phyloP scores from a whole-genome alignment of 2,888 invertebrate genomes.

The Augiades crinisus region DNA sequence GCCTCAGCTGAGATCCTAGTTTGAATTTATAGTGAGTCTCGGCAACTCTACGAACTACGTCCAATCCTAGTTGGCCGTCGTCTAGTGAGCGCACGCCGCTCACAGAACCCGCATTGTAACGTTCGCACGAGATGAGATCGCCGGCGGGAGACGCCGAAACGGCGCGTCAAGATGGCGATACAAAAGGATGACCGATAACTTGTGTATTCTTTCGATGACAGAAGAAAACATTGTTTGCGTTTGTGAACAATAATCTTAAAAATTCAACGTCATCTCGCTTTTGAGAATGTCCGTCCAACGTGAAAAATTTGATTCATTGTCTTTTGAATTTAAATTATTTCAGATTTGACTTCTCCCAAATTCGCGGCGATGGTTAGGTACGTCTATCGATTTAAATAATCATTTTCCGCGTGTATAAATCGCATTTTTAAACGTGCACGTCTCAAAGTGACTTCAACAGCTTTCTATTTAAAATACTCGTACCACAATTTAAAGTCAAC shows the following conservation, averaged over 20 bases:
- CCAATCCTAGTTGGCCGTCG: slow-evolving; percentile 54
- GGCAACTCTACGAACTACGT: slow-evolving; percentile 49
- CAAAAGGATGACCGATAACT: slow-evolving; percentile 79
- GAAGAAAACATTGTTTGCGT: slow-evolving; percentile 71
- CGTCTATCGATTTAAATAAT: neutral
- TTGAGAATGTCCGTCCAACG: slow-evolving; percentile 42
- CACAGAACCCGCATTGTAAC: slow-evolving; percentile 56
- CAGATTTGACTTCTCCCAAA: slow-evolving; percentile 13
- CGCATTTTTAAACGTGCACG: no score
- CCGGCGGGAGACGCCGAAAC: slow-evolving; percentile 48
- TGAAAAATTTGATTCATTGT: slow-evolving; percentile 41
- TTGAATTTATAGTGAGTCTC: slow-evolving; percentile 69
- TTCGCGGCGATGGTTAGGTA: slow-evolving; percentile 6
- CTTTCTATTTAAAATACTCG: slow-evolving; percentile 18
- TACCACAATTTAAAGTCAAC: no score
- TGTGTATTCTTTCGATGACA: slow-evolving; percentile 67
- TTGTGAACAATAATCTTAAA: slow-evolving; percentile 56
- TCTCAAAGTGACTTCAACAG: no score
- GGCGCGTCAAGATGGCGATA: slow-evolving; percentile 65
- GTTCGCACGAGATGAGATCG: slow-evolving; percentile 45
- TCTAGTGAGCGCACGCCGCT: slow-evolving; percentile 46
- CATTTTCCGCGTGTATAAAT: slow-evolving; percentile 11
- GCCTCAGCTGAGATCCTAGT: slow-evolving; percentile 67
- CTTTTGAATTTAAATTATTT: slow-evolving; percentile 21
- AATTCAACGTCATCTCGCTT: slow-evolving; percentile 59